Evolutionary conservation across 2,888 invertebrate species (phyloP).

Genomic region (Eubasilissa splendida): DNA sequence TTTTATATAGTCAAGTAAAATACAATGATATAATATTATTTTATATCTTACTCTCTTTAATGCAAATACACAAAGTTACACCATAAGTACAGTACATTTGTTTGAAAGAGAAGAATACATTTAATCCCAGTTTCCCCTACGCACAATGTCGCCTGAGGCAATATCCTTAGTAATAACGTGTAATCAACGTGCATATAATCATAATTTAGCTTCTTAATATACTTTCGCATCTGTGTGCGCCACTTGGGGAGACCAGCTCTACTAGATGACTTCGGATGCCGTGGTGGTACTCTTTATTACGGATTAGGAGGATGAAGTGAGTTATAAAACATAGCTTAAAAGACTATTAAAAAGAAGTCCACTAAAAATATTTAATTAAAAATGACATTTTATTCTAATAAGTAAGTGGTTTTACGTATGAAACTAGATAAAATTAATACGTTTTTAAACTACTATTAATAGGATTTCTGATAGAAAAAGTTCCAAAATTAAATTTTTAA

Average conservation of each 20-base stretch:
- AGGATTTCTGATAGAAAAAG: too few species aligned
- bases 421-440: too few species aligned
- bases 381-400: too few species aligned
- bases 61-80: neutral
- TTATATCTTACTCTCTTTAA: neutral
- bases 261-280: neutral
- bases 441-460: too few species aligned
- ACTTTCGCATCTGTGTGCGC: conserved; percentile 21
- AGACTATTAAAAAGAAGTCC: too few species aligned
- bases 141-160: conserved; percentile 19
- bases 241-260: neutral
- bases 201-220: conserved; percentile 41
- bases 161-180: conserved; percentile 31
- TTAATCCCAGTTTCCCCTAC: conserved; percentile 7
- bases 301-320: neutral
- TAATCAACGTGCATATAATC: conserved; percentile 45
- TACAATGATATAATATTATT: too few species aligned
- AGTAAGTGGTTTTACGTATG: too few species aligned
- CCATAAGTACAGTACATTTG: neutral
- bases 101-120: neutral
- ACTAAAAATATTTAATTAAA: too few species aligned
- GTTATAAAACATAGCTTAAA: neutral
- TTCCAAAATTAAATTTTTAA: too few species aligned
- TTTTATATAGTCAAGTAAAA: too few species aligned
- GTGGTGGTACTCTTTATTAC: neutral